Base-by-base conservation (phyloP, 2,888 invertebrate species). In the Drosophila differens region DNA sequence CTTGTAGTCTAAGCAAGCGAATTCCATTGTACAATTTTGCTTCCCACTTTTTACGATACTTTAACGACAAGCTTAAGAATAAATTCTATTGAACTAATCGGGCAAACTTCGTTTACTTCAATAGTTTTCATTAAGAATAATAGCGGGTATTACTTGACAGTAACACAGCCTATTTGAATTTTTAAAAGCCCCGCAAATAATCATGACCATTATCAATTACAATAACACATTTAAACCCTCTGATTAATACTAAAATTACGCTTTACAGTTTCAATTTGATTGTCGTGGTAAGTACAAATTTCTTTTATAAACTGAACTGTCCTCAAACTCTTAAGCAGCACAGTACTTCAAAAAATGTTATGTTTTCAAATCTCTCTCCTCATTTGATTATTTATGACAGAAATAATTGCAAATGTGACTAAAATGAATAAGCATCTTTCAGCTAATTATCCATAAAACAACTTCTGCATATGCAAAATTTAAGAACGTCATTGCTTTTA, bases 1-100 rank as follows among this genome's bases (percentile, higher is more conserved):
- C 83, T 35, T 49, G 65, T 73, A 74, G 72, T 60, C 58, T 83
- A 78, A 85, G 75, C 76, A 68, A 83, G 86, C 72, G 81, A 79
- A 79, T 82, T 88, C 89, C 86, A 86, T 79, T 89, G 90, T 83
- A 82, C 68, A 83, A 76, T 90, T 89, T 81, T 76, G 85, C 90
- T 90, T 83, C 74, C 81, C 77, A 70, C 74, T 79, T 74, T 80
- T 74, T 73, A 77, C 65, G 71, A 81, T 82, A 82, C 67, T 65
- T 68, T 69, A 73, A 78, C 39, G 62, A 73, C 51, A 78, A 79
- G 70, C 70, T 65, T 79, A 79, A 81, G 77, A 70, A 73, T 59
- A 75, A 82, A 72, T 33, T 72, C 37, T 57, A 70, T 75, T 49
- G 30, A 81, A 58, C 44, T 61, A 61, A 52, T 67, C 25, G 30